phyloP scores from a whole-genome alignment of 2,797 vertebrate genomes.

The Nyctibius grandis region DNA sequence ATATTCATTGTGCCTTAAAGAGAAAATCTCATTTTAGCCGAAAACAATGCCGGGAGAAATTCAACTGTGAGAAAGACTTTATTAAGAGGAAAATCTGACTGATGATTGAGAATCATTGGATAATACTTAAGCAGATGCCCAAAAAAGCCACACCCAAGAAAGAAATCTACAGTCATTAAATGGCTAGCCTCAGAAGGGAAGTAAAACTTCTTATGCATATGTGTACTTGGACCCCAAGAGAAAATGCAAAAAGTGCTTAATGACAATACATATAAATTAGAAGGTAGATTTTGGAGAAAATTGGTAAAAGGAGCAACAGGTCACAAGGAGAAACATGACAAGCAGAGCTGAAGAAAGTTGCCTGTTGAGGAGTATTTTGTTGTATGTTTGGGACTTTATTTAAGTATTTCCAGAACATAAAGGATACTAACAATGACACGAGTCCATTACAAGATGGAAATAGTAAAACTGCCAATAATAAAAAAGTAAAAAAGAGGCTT shows the following conservation, averaged over 20 bases:
- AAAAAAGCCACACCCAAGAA: not conserved
- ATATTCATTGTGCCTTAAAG: not conserved
- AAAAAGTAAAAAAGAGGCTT: not conserved
- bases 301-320: not conserved
- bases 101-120: slow-evolving; percentile 15
- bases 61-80: not conserved
- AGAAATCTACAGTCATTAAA: slow-evolving; percentile 4
- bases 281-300: not conserved
- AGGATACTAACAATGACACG: not conserved
- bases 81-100: slow-evolving; percentile 13
- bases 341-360: not conserved
- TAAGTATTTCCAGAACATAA: slow-evolving; percentile 23
- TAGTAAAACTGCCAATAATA: not conserved
- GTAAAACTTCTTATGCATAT: not conserved
- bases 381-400: not conserved
- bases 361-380: not conserved
- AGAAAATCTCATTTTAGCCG: not conserved
- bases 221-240: not conserved
- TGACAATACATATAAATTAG: not conserved
- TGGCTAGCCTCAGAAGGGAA: not conserved
- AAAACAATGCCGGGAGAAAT: slow-evolving; percentile 33
- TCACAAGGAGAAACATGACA: not conserved
- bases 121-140: not conserved
- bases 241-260: not conserved
- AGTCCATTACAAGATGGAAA: not conserved